Evolutionary conservation across 1,140 invertebrate genomes (phyloP), one percentile per base, ranked within the genome.

Genomic region (Aphidius gifuensis): DNA sequence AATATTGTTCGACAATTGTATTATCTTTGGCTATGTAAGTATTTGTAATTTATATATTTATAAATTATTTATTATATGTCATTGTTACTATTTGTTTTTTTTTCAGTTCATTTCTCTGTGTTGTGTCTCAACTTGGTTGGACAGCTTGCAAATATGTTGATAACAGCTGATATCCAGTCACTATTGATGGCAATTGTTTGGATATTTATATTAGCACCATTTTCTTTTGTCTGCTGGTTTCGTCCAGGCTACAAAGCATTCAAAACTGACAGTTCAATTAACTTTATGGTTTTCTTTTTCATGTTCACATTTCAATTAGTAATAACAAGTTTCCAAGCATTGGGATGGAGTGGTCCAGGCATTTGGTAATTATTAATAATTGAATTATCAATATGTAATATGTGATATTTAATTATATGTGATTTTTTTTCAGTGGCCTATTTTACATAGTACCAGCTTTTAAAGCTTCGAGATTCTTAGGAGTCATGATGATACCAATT

Each of bases 241-340:
- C 81, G 92, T 76, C 91, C 91, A 50, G 84, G 90, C 7, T 94
- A 94, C 76, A 93, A 92, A 78, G 92, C 91, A 62, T 93, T 93
- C 81, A 88, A 88, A 68, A 93, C 90, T 74, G 97, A 99, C 82
- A 98, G 94, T 71, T 99, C 96, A 3, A 97, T 99, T 84, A 99
- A 98, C 82, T 99, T 99, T 78, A 99, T 99, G 93, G 92, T 99
- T 39, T 99, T 98, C 84, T 99, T 99, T 86, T 97, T 99, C 75
- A 91, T 99, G 66, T 98, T 98, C 81, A 96, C 98, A 83, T 95
- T 97, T 83, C 97, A 99, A 90, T 90, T 96, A 70, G 84, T 97
- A 55, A 89, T 97, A 56, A 91, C 91, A 48, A 76, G 93, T 53
- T 86, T 98, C 48, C 93, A 97, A 82, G 85, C 91, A 21, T 86